Evolutionary conservation across 2,113 vertebrate genomes (phyloP).

Genomic region (Psittacus erithacus): DNA sequence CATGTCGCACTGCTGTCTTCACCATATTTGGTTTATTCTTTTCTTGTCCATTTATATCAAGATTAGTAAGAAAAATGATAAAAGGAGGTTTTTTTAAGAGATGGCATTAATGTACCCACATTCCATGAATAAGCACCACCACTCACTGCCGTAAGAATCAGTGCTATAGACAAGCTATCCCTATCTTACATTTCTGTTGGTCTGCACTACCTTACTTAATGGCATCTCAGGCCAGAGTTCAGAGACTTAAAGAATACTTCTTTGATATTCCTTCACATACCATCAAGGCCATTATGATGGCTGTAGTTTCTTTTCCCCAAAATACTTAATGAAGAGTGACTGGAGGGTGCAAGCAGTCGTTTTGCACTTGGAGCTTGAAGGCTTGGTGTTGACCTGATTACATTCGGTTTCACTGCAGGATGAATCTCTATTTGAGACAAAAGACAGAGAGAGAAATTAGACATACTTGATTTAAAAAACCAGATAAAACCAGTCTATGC

Average conservation of each 20-base stretch:
- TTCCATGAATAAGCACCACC: background rate
- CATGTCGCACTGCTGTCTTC: background rate
- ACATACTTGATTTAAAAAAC: background rate
- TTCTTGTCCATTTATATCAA: background rate
- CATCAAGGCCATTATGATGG: conserved; percentile 91
- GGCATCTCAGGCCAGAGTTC: background rate
- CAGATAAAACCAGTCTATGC: background rate
- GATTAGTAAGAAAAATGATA: background rate
- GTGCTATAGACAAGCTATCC: background rate
- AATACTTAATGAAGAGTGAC: conserved; percentile 89
- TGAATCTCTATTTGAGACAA: conserved; percentile 84
- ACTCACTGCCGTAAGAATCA: background rate
- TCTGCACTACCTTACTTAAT: background rate
- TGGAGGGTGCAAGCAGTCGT: conserved; percentile 87
- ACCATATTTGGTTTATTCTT: background rate
- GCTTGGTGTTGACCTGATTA: conserved; percentile 85
- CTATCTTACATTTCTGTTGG: background rate
- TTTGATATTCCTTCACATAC: conserved; percentile 68
- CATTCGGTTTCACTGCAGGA: conserved; percentile 84
- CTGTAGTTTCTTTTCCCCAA: conserved; percentile 96
- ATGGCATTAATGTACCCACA: background rate
- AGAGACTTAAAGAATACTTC: background rate
- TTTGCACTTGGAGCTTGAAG: conserved; percentile 88
- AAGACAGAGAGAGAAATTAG: background rate
- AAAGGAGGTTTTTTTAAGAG: background rate